Evolutionary conservation across 1,140 invertebrate genomes (phyloP), one percentile per base, ranked within the genome.

Genomic region (Forficula auricularia): DNA sequence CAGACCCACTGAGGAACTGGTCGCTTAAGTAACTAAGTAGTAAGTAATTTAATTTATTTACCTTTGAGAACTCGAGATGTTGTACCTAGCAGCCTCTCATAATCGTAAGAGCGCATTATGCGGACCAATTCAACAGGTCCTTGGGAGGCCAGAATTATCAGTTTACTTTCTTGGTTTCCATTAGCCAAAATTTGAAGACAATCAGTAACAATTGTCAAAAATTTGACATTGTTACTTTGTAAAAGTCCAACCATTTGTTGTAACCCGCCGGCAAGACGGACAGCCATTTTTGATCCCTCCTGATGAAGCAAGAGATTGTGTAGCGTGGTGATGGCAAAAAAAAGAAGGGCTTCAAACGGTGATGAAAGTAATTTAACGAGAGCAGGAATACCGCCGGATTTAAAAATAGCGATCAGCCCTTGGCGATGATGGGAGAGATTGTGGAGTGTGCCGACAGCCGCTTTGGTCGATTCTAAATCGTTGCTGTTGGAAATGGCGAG

Each of bases 301-400:
- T 98, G 91, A 59, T 99, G 92, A 27, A 98, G 67, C n/a, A 99
- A 65, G 4, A 99, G 67, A 61, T 98, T 98, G 63, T 98, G 95
- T 9, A 99, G 70, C 32, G 95, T 98, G 2, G 92, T 98, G 40
- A 98, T 95, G 1, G 94, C 92, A 58, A 98, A 98, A 61, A 97
- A 96, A 6, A 98, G 67, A 10, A 98, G 90, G 13, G 88, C 88
- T 62, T 98, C 92, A 13, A 97, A 85, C 1, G 89, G 87, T 19
- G 88, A 96, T 53, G 87, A 66, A 1, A 98, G 66, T 0, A 98
- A 66, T 65, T 96, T 97, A 6, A 98, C 91, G 19, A 98, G 69
- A 38, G 92, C 92, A 8, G 90, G 88, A 50, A 98, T 98, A 4
- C 94, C 95, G 20, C 91, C 92, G 51, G 89, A 95, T 63, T 97